Conservation (phyloP, 1,140 invertebrate species). For the Phocides pigmalion region DNA sequence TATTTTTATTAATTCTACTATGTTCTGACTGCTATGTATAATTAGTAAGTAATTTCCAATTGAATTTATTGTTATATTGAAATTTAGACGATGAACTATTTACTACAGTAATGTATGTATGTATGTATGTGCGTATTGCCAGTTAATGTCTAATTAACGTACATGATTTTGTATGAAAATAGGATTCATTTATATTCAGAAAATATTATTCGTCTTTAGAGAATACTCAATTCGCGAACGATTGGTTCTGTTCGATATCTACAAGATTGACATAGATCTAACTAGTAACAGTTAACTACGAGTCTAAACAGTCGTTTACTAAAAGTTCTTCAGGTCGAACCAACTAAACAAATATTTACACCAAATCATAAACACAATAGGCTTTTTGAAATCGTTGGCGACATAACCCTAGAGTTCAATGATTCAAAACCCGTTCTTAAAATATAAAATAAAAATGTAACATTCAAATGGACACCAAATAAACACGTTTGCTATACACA, state of each 20-base stretch:
- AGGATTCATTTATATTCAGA: slow-evolving; percentile 77
- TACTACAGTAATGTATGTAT: slow-evolving; percentile 68
- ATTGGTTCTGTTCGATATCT: slow-evolving; percentile 67
- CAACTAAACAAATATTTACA: slow-evolving; percentile 56
- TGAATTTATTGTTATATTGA: slow-evolving; percentile 36
- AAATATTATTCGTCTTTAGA: slow-evolving; percentile 75
- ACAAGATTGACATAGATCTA: slow-evolving; percentile 67
- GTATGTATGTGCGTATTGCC: slow-evolving; percentile 76
- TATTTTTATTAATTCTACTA: slow-evolving; percentile 38
- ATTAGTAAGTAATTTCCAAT: slow-evolving; percentile 25
- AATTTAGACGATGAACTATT: slow-evolving; percentile 45
- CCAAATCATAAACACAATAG: slow-evolving; percentile 54
- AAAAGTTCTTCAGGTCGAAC: slow-evolving; percentile 49
- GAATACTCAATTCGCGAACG: slow-evolving; percentile 69
- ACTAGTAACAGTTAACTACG: slow-evolving; percentile 67
- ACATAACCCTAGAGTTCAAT: slow-evolving; percentile 70
- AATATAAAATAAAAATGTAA: slow-evolving; percentile 61
- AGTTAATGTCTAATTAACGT: slow-evolving; percentile 70
- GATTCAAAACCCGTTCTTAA: slow-evolving; percentile 74
- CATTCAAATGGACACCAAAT: slow-evolving; percentile 55
- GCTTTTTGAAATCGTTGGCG: slow-evolving; percentile 61
- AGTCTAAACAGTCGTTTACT: slow-evolving; percentile 72
- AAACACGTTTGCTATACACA: slow-evolving; percentile 48
- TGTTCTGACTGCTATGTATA: slow-evolving; percentile 36
- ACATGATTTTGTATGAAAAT: slow-evolving; percentile 78